Evolutionary conservation across 2,113 vertebrate genomes (phyloP), one percentile per base, ranked within the genome.

Genomic region (Chrysochloris asiatica): DNA sequence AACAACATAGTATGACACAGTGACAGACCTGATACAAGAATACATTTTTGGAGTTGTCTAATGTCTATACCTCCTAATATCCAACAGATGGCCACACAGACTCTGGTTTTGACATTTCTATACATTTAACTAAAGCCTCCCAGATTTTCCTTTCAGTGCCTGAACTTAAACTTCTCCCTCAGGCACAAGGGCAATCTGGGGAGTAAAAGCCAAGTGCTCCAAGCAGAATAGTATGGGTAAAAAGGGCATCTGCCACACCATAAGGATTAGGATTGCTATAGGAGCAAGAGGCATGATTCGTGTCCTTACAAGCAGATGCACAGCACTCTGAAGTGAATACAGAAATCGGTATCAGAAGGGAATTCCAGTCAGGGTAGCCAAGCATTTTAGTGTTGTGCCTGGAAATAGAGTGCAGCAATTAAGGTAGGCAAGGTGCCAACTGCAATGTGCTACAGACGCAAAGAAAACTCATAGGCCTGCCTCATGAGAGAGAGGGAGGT

Each of bases 131-230:
- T 47, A 43, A 88, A 24, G 7, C 16, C 21, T 63, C 4, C n/a
- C n/a, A 89, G 16, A 45, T 78, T 84, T 87, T 88, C 21, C 77
- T 50, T 73, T 93, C 43, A 78, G n/a, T 87, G 24, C 81, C 80
- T 61, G 21, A 43, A 52, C 24, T 78, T 76, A 56, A 0, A 50
- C 14, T 52, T 83, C 12, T 61, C 3, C 21, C 21, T 71, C 50
- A 75, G 54, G 87, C 80, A 89, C 21, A 59, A 90, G 38, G 30
- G 59, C 67, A n/a, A 13, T 77, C 26, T 79, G 56, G 19, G 26
- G 14, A 91, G 41, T 56, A 50, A 94, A 81, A 89, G 12, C 16
- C 38, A 87, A 87, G 30, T 61, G 28, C 28, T 56, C 71, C 56
- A 79, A 22, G 36, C 30, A 79, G 19, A 38, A n/a, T 30, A n/a